These are phyloP conservation scores for Sinohyriopsis cumingii DNA, from an alignment of 2,888 invertebrate genomes.

Conservation along the genomic window DNA sequence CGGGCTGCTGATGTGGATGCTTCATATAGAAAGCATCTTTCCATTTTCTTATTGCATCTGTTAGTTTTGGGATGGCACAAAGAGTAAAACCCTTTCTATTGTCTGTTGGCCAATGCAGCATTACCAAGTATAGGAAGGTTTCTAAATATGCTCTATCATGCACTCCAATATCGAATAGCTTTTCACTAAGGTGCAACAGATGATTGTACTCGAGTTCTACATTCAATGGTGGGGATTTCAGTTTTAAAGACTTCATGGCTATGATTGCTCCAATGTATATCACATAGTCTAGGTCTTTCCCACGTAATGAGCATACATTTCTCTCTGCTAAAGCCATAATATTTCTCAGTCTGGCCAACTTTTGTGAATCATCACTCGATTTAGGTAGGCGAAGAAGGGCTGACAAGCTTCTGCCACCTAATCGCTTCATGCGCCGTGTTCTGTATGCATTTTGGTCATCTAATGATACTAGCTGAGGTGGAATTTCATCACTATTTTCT, in stretches of 20 bases:
- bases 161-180: neutral
- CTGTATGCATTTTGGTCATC: slow-evolving; percentile 31
- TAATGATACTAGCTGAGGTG: slow-evolving; percentile 14
- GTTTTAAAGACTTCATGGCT: neutral
- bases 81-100: slow-evolving; percentile 14
- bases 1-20: slow-evolving; percentile 41
- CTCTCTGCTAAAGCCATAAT: slow-evolving; percentile 1
- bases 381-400: slow-evolving; percentile 21
- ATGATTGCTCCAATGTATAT: slow-evolving; percentile 30
- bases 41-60: slow-evolving; percentile 36
- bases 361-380: slow-evolving; percentile 3
- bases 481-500: slow-evolving; percentile 38
- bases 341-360: no score
- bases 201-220: no score
- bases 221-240: no score
- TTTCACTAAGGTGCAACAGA: no score
- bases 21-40: slow-evolving; percentile 40
- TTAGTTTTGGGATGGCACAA: slow-evolving; percentile 20
- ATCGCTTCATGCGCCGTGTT: slow-evolving; percentile 28
- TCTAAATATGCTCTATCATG: slow-evolving; percentile 30
- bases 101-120: slow-evolving; percentile 43
- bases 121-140: slow-evolving; percentile 34
- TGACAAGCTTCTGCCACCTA: slow-evolving; percentile 34
- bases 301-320: slow-evolving; percentile 25
- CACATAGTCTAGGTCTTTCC: slow-evolving; percentile 30